Evolutionary conservation across 2,888 invertebrate species (phyloP).

Genomic region (Oasisia sp.): DNA sequence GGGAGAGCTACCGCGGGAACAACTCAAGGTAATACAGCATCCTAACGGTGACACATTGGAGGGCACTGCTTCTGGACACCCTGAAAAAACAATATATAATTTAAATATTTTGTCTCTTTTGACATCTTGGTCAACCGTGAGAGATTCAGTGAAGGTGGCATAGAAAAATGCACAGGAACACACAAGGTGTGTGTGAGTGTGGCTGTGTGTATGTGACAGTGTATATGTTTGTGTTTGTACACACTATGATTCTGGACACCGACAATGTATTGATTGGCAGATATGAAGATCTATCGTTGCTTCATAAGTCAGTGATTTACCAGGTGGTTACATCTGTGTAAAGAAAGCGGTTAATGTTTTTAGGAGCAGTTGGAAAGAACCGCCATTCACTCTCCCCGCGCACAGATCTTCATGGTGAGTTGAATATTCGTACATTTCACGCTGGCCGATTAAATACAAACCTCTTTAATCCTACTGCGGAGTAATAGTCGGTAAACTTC

Average conservation of each 20-base stretch:
- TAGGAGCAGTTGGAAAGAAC: neutral
- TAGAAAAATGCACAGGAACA: too few species aligned
- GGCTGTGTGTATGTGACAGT: too few species aligned
- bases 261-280: neutral
- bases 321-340: neutral
- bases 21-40: slow-evolving; percentile 75
- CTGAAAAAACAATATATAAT: too few species aligned
- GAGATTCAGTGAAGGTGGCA: too few species aligned
- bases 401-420: neutral
- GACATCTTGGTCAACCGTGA: too few species aligned
- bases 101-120: too few species aligned
- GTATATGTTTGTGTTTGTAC: too few species aligned
- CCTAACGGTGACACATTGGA: too few species aligned
- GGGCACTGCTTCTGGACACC: too few species aligned
- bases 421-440: neutral
- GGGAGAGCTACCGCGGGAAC: slow-evolving; percentile 75
- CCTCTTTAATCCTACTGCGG: too few species aligned
- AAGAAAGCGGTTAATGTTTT: neutral
- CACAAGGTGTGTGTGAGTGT: too few species aligned
- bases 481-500: too few species aligned
- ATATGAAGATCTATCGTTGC: neutral
- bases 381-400: neutral
- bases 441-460: neutral
- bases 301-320: neutral
- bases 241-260: neutral